Base-by-base conservation (phyloP, 1,140 invertebrate genomes). In the Chironomus tepperi region DNA sequence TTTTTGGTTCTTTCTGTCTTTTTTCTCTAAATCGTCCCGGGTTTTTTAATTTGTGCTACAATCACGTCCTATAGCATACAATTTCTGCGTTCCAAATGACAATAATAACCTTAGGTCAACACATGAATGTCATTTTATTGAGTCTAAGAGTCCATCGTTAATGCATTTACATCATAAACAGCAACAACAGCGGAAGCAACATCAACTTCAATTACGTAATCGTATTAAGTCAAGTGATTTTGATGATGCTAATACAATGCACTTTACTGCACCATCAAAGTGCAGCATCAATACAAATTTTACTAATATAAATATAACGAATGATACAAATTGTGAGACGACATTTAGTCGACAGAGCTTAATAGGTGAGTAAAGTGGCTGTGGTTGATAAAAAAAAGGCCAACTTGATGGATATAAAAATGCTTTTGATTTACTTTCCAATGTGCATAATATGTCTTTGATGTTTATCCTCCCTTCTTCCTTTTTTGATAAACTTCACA, bases 121-220 rank as follows among this genome's bases (percentile, higher is more conserved):
- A 57, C 47, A 57, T 57, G 47, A 57, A n/a, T 57, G 47, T n/a
- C 47, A 57, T 57, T 57, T 70, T 70, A 70, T 18, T 21, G 65
- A 70, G 18, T 21, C 16, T 18, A 70, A 18, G 18, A 70, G 19
- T 70, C 65, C 65, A 70, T 70, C 65, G 65, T 70, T 70, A 70
- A 70, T 70, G 65, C 65, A 70, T 21, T 70, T 70, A 18, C 65
- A 70, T 18, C 65, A 70, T 19, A 15, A 70, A 10, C 65, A 70
- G 7, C 65, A 70, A 8, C 16, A 19, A 6, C 65, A 70, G 12
- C 47, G n/a, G 12, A 57, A 57, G 47, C 47, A 57, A 57, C 12
- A 57, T 5, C 47, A 57, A 57, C 12, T 57, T 12, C 47, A 57
- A 57, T n/a, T 12, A 57, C 47, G 47, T 57, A n/a, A 57, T 57